Evolutionary conservation across 2,888 invertebrate genomes (phyloP), one percentile per base, ranked within the genome.

Genomic region (Agriopis marginaria): DNA sequence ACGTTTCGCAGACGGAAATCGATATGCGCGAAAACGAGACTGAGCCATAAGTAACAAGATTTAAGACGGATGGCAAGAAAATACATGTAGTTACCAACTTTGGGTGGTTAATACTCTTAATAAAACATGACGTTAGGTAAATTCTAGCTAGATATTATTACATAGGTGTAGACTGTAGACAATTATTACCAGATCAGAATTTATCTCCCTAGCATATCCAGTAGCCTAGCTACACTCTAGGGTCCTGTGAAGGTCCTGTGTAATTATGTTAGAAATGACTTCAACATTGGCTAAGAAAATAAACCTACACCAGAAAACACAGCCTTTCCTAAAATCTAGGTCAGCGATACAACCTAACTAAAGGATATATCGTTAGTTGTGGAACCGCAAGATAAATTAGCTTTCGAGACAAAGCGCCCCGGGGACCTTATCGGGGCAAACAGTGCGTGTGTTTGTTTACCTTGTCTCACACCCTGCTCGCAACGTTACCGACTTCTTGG

Each of bases 341-440:
- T 50, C 66, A 50, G 7, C 40, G 17, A 40, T 42, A 61, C 51
- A 51, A 61, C 17, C 61, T 8, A 42, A 40, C 3, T 44, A 63
- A 39, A 7, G 7, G 55, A 49, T n/a, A 54, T 42, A 42, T 56
- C 42, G 55, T 8, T 69, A 77, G 23, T 17, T 66, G n/a, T 50
- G 50, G 44, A 42, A 58, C 56, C 61, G 23, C 42, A 61, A 61
- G 61, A 69, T 51, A 69, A 69, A 69, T 61, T 65, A 58, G 65
- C 51, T 65, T 55, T 47, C 67, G 66, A 67, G 73, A 75, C 77
- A 75, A 63, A 68, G 47, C 51, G 54, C 44, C 42, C 63, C 64
- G 56, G 40, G 40, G 39, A 11, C 12, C 32, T 68, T 68, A 68
- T 68, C 68, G 49, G 7, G 42, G 11, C 64, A 64, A 68, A 65